A percentile compares a stretch with the other conserved stretches of the same genome.
Evolutionary conservation across 2,113 vertebrate species (phyloP).

Genomic region (Platanista minor): DNA sequence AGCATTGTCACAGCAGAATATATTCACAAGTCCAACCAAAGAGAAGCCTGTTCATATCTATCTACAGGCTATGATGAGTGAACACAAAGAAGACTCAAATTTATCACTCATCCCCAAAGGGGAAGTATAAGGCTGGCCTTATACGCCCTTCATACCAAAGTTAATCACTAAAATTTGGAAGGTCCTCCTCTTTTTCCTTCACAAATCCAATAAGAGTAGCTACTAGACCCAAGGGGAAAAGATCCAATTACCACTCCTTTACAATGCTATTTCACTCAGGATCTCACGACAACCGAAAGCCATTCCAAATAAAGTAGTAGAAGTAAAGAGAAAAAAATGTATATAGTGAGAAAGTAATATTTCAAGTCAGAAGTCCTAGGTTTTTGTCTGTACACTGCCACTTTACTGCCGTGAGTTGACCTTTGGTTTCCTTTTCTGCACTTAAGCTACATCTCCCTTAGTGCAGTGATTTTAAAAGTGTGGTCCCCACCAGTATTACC

Average conservation of each 20-base stretch:
- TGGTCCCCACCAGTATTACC: neutral
- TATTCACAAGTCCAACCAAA: neutral
- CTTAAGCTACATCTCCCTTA: neutral
- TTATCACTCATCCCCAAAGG: neutral
- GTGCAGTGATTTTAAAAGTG: neutral
- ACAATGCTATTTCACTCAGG: neutral
- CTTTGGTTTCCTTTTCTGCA: neutral
- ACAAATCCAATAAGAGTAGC: neutral
- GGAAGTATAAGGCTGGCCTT: neutral
- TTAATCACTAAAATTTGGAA: slow-evolving; percentile 5
- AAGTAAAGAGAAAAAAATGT: slow-evolving; percentile 9
- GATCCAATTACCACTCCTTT: neutral
- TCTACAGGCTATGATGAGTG: neutral
- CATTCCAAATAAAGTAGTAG: neutral
- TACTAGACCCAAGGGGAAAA: slow-evolving; percentile 12
- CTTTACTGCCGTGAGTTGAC: neutral
- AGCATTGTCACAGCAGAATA: neutral
- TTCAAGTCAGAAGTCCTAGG: neutral
- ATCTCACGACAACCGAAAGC: neutral
- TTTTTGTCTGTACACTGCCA: neutral
- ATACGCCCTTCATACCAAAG: neutral
- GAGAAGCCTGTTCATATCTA: neutral
- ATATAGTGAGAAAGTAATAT: neutral
- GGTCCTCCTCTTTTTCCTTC: neutral
- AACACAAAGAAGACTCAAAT: slow-evolving; percentile 15